These are phyloP conservation scores for Dreissena rostriformis DNA, from an alignment of 1,140 invertebrate genomes.

Conservation along the genomic window DNA sequence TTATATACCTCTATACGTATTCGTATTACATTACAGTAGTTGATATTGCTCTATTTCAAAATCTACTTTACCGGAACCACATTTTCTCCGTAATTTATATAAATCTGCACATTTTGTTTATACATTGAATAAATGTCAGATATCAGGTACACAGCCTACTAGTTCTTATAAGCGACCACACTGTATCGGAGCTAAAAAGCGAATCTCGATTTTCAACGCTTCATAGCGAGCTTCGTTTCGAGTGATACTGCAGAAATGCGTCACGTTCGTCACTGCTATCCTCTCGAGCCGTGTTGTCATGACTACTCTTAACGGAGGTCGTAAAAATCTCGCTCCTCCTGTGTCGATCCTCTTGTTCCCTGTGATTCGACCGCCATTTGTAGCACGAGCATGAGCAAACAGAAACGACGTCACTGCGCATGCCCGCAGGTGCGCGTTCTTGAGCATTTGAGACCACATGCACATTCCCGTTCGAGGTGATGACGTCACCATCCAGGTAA, in stretches of 20 bases:
- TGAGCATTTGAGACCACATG: constrained; percentile 81
- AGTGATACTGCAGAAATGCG: constrained; percentile 2
- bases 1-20: too few relatives aligned
- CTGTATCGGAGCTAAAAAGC: too few relatives aligned
- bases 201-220: neutral
- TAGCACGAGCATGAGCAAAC: constrained; percentile 93
- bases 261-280: neutral
- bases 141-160: too few relatives aligned
- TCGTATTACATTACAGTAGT: too few relatives aligned
- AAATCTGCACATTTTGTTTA: too few relatives aligned
- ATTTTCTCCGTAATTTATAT: too few relatives aligned
- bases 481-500: constrained; percentile 96
- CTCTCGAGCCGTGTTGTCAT: neutral
- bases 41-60: too few relatives aligned
- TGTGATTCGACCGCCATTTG: constrained; percentile 81
- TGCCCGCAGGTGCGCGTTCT: constrained; percentile 65
- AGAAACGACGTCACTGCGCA: constrained; percentile 85
- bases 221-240: constrained; percentile 1
- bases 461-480: constrained; percentile 84
- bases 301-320: neutral
- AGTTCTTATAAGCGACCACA: too few relatives aligned
- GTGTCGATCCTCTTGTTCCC: neutral
- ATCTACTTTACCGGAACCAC: too few relatives aligned
- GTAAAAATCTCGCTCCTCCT: neutral
- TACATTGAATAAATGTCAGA: too few relatives aligned